Conservation (phyloP, 2,888 invertebrate species). For the Lasioglossum calceatum region DNA sequence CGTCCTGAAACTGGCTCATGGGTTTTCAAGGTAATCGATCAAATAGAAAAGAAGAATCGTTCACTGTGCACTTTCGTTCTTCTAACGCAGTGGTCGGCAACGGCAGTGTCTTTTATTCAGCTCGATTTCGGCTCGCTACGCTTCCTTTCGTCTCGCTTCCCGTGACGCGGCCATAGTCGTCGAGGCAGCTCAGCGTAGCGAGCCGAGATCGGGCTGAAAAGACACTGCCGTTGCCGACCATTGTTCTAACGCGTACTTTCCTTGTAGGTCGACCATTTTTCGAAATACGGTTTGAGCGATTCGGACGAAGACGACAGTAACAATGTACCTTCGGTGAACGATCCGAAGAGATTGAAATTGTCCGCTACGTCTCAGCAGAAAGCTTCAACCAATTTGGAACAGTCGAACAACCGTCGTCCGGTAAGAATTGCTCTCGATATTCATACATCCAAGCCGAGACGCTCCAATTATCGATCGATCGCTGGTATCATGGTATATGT, state of each 20-base stretch:
- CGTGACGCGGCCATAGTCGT: no score
- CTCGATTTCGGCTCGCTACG: no score
- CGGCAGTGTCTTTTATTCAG: no score
- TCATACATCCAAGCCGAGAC: background rate
- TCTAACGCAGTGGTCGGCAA: no score
- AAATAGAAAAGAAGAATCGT: background rate
- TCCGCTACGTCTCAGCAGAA: constrained; percentile 29
- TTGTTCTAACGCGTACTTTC: no score
- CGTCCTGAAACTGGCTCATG: constrained; percentile 98
- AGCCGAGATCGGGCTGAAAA: no score
- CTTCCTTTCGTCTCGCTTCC: no score
- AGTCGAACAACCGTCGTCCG: constrained; percentile 39
- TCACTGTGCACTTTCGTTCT: constrained; percentile 19
- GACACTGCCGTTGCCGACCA: no score
- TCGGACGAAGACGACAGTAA: constrained; percentile 93
- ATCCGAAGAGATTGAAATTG: constrained; percentile 68
- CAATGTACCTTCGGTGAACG: constrained; percentile 79
- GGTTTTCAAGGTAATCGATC: constrained; percentile 92
- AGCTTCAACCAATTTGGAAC: constrained; percentile 34
- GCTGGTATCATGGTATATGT: background rate
- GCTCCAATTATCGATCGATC: background rate
- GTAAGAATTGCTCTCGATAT: constrained; percentile 25
- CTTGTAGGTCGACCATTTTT: constrained; percentile 93
- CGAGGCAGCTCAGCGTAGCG: no score
- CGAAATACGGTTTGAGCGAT: constrained; percentile 95